A percentile compares a stretch with the other conserved stretches of the same genome.
Evolutionary conservation across 2,888 invertebrate species (phyloP).

Genomic region (Erebia ligea): DNA sequence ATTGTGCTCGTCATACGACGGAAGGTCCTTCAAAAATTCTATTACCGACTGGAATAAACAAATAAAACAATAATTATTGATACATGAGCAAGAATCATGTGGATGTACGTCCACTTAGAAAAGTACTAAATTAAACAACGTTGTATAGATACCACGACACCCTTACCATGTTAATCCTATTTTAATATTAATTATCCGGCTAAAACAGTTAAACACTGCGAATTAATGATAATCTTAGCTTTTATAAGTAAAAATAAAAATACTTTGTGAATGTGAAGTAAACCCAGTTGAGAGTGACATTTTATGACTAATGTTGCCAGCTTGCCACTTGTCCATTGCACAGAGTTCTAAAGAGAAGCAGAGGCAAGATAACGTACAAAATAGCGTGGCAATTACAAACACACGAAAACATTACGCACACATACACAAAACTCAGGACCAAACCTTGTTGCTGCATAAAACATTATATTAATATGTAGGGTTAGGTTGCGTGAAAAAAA

Average conservation of each 20-base stretch:
- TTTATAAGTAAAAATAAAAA: constrained; percentile 60
- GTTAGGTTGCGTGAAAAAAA: no score
- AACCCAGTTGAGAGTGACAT: no score
- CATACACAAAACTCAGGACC: no score
- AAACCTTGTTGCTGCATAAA: no score
- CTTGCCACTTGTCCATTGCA: no score
- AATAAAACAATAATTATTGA: constrained; percentile 19
- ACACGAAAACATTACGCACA: no score
- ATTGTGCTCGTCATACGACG: constrained; percentile 95
- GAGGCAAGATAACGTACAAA: no score
- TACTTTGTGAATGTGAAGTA: not conserved
- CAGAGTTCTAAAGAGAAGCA: no score
- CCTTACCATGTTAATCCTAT: constrained; percentile 64
- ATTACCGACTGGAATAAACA: constrained; percentile 88
- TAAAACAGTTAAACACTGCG: not conserved
- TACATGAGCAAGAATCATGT: not conserved
- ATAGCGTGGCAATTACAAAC: no score
- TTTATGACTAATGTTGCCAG: no score
- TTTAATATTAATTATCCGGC: constrained; percentile 43
- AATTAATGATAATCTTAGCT: constrained; percentile 25
- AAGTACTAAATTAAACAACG: not conserved
- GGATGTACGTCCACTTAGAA: not conserved
- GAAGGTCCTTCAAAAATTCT: constrained; percentile 95
- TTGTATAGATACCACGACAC: constrained; percentile 20
- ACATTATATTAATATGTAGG: no score